Base-by-base conservation (phyloP, 1,140 invertebrate species). In the Camponotus pennsylvanicus region DNA sequence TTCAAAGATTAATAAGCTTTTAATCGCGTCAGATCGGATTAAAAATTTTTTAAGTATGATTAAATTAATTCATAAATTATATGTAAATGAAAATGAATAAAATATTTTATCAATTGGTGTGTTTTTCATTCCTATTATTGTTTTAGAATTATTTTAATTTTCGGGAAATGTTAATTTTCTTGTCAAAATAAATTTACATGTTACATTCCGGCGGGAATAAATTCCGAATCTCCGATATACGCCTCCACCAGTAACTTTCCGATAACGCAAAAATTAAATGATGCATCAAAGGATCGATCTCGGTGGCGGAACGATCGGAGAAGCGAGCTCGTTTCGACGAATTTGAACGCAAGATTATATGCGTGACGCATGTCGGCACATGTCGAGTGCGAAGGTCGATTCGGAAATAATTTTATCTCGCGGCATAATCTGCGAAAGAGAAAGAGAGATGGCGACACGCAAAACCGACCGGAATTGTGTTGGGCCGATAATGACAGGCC, bases 371-470 rank as follows among this genome's bases (percentile, higher is more conserved):
- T 79, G 61, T 85, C 40, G 34, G 40, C 76, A 52, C 49, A 52
- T 18, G 49, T 52, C 49, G 64, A 45, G 76, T 61, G 69, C 76
- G 84, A 86, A 86, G 84, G 84, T 86, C 84, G 64, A 86, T 86
- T 86, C 61, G 82, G 82, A 85, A 85, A 77, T 78, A 67, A 85
- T 85, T 78, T 78, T 77, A 85, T 85, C 82, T 55, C 61, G 45
- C 59, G 37, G 45, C 61, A 73, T 78, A 85, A 85, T 85, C 82
- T 85, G 13, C n/a, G 9, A 40, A 32, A 45, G 66, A 83, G 63
- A 49, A 15, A 45, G 11, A 49, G 11, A 49, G 21, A 49, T 32
- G 34, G 66, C 9, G 18, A 52, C 27, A 21, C 57, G 21, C 32
- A 40, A 70, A 64, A 80, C 40, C 18, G 55, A 27, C 34, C 55